Conservation (phyloP, 2,888 invertebrate genomes). For the Drepana falcataria region DNA sequence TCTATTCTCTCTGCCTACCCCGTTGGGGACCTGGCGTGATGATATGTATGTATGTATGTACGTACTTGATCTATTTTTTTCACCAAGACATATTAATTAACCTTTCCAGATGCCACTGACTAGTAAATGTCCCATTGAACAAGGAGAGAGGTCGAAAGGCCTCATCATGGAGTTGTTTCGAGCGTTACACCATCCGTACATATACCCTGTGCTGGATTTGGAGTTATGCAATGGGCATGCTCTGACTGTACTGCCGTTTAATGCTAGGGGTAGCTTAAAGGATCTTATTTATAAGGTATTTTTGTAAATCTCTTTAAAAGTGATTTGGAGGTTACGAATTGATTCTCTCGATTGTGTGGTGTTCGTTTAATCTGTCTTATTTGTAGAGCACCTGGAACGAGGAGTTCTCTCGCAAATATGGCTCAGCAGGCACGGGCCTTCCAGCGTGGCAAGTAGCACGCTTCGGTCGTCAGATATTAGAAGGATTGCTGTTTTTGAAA, state of each 20-base stretch:
- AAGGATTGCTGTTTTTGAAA: slow-evolving; percentile 90
- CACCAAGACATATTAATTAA: background rate
- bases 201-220: slow-evolving; percentile 92
- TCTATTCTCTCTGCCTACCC: too few species aligned
- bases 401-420: slow-evolving; percentile 87
- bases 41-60: background rate
- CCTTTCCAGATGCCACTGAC: slow-evolving; percentile 73
- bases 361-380: background rate
- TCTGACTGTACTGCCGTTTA: slow-evolving; percentile 89
- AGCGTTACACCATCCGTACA: slow-evolving; percentile 94
- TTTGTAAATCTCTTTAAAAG: slow-evolving; percentile 67
- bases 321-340: too few species aligned
- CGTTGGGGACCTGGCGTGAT: background rate
- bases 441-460: slow-evolving; percentile 90
- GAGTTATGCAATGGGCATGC: slow-evolving; percentile 85
- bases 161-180: slow-evolving; percentile 89
- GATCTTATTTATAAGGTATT: slow-evolving; percentile 92
- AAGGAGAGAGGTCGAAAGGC: slow-evolving; percentile 81
- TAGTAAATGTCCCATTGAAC: slow-evolving; percentile 82
- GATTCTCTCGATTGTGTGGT: too few species aligned
- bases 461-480: slow-evolving; percentile 91
- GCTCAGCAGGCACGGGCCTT: slow-evolving; percentile 82
- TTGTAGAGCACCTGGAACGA: slow-evolving; percentile 88
- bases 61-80: background rate
- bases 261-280: slow-evolving; percentile 90